Conservation (phyloP, 2,797 vertebrate genomes). For the Antennarius maculatus region DNA sequence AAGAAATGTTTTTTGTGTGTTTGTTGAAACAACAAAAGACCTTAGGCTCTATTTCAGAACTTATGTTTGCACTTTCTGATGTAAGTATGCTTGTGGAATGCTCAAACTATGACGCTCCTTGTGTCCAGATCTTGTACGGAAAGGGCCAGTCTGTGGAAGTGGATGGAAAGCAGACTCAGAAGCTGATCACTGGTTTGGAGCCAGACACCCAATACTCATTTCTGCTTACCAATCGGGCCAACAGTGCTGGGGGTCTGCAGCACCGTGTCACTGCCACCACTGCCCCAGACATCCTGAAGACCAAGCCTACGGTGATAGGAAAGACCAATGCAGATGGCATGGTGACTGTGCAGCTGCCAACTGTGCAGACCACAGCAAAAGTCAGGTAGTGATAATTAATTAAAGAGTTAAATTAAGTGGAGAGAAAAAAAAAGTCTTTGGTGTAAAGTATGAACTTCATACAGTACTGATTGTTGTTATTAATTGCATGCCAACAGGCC, state of each 20-base stretch:
- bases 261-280: conserved; percentile 94
- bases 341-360: conserved; percentile 94
- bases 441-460: conserved; percentile 9
- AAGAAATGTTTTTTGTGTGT: neutral
- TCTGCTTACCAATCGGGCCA: conserved; percentile 94
- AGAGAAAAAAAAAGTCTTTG: neutral
- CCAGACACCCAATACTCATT: conserved; percentile 96
- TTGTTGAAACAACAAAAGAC: neutral
- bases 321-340: conserved; percentile 95
- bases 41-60: accelerated
- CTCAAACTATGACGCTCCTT: neutral
- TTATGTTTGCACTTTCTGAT: too few species aligned
- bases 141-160: conserved; percentile 94
- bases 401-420: neutral
- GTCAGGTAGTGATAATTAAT: conserved; percentile 85
- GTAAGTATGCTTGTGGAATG: too few species aligned
- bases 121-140: conserved; percentile 91
- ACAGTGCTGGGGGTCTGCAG: conserved; percentile 94
- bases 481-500: too few species aligned
- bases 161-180: conserved; percentile 92
- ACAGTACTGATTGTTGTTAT: too few species aligned
- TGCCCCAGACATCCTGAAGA: conserved; percentile 91
- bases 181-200: conserved; percentile 91
- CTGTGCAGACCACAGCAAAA: conserved; percentile 89
- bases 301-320: conserved; percentile 92